These are phyloP conservation scores for Urocolius indicus DNA, from an alignment of 2,113 vertebrate genomes.

Conservation along the genomic window DNA sequence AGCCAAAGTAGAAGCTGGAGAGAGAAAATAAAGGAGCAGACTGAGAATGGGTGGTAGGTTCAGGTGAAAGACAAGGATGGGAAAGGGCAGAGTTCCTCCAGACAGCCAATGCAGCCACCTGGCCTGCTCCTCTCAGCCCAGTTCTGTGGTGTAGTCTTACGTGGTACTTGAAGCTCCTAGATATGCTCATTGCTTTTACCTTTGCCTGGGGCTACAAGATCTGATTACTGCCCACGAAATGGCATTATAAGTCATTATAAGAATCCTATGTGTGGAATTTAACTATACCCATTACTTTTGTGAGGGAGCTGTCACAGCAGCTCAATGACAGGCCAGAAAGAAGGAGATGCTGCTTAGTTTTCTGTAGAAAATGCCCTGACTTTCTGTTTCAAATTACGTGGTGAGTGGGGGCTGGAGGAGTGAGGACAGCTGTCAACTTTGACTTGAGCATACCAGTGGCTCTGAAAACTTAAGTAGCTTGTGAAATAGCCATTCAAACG, in stretches of 20 bases:
- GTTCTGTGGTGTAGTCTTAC: accelerated
- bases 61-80: not conserved
- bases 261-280: not conserved
- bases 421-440: not conserved
- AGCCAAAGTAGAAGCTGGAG: not conserved
- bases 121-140: not conserved
- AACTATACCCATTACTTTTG: not conserved
- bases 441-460: not conserved
- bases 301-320: not conserved
- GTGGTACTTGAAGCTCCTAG: not conserved
- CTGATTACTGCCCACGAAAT: not conserved
- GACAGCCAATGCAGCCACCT: accelerated
- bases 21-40: not conserved
- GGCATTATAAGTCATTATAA: not conserved
- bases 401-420: not conserved
- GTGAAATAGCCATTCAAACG: not conserved
- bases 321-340: not conserved
- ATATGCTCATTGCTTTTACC: not conserved
- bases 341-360: not conserved
- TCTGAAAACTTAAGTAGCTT: not conserved
- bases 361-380: not conserved
- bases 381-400: not conserved
- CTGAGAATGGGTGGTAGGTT: not conserved
- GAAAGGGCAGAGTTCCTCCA: not conserved
- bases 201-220: not conserved